A percentile compares a stretch with the other conserved stretches of the same genome.
Conservation (phyloP, 2,113 vertebrate species). For the Semnopithecus entellus region DNA sequence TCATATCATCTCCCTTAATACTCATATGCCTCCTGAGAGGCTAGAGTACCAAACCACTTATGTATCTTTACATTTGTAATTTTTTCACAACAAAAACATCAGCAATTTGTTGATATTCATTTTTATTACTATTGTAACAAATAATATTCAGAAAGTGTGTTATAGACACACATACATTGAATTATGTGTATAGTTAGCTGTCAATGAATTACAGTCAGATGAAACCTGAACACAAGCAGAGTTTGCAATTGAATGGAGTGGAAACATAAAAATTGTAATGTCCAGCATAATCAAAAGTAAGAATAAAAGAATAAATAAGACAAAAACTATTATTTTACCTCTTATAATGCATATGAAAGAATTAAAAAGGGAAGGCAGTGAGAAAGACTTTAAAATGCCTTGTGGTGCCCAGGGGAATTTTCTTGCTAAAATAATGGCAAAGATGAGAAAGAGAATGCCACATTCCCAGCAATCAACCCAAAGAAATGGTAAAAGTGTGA, state of each 20-base stretch:
- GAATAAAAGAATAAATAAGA: not conserved
- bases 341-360: not conserved
- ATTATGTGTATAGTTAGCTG: not conserved
- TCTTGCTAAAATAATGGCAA: not conserved
- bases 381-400: not conserved
- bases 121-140: not conserved
- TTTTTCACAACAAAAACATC: constrained; percentile 7
- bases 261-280: not conserved
- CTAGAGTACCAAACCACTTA: constrained; percentile 5
- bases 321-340: not conserved
- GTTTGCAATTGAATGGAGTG: not conserved
- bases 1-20: not conserved
- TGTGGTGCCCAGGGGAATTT: not conserved
- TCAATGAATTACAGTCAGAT: not conserved
- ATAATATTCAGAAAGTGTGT: constrained; percentile 1
- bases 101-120: constrained; percentile 17
- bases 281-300: not conserved
- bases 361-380: not conserved
- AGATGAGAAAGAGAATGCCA: not conserved
- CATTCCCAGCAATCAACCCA: not conserved
- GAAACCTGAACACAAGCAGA: not conserved
- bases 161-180: not conserved
- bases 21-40: not conserved
- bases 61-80: not conserved
- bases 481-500: not conserved